These are phyloP conservation scores for Cyaniris semiargus DNA, from an alignment of 2,888 invertebrate species.

Conservation along the genomic window DNA sequence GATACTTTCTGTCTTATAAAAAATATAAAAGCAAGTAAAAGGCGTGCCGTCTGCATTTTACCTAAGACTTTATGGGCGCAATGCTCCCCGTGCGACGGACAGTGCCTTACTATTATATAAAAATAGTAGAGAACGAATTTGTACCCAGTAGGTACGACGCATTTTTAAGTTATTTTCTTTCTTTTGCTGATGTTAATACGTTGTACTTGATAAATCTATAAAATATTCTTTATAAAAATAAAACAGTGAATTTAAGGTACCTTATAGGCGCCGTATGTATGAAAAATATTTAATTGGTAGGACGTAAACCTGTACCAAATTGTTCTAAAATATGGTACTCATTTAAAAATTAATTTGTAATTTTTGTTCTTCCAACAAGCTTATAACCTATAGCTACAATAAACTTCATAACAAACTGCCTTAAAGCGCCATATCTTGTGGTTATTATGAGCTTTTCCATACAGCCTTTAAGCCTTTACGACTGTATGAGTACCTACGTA, in stretches of 20 bases:
- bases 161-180: not conserved
- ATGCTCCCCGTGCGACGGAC: constrained; percentile 28
- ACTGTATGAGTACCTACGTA: not conserved
- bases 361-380: constrained; percentile 57
- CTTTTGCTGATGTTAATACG: not conserved
- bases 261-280: no score
- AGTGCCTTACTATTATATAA: constrained; percentile 22
- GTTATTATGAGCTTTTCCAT: constrained; percentile 79
- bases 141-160: not conserved
- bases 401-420: constrained; percentile 80
- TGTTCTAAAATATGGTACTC: not conserved
- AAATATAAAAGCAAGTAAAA: constrained; percentile 15
- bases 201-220: not conserved
- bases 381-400: constrained; percentile 68
- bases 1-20: not conserved
- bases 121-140: constrained; percentile 25
- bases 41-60: constrained; percentile 28
- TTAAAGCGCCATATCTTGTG: constrained; percentile 74
- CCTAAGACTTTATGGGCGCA: constrained; percentile 31
- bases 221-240: no score
- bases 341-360: not conserved
- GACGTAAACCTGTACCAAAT: not conserved
- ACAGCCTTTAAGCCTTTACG: constrained; percentile 44
- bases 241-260: not conserved
- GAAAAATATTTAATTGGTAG: not conserved